These are phyloP conservation scores for Adrianichthys oophorus DNA, from an alignment of 2,797 vertebrate genomes.

Conservation along the genomic window DNA sequence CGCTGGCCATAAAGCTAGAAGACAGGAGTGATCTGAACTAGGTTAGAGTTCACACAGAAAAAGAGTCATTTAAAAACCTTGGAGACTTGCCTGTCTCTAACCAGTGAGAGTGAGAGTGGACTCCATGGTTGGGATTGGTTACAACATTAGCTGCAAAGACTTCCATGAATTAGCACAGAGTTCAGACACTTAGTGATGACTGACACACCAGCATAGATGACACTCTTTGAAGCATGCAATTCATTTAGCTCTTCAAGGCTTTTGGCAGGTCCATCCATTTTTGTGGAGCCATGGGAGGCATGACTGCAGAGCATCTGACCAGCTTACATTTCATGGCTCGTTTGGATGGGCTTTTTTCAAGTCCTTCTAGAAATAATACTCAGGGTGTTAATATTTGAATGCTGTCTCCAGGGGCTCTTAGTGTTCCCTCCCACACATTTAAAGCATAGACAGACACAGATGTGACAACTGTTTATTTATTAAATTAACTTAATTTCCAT, in stretches of 20 bases:
- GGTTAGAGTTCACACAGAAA: conserved; percentile 55
- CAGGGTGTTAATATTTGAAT: conserved; percentile 75
- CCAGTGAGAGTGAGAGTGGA: conserved; percentile 61
- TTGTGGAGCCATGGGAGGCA: conserved; percentile 67
- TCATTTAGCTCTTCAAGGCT: conserved; percentile 55
- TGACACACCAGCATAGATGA: conserved; percentile 63
- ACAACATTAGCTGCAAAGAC: conserved; percentile 62
- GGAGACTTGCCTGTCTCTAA: conserved; percentile 73
- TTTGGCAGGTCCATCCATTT: conserved; percentile 58
- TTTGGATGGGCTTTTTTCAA: conserved; percentile 65
- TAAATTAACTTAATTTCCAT: too few species aligned
- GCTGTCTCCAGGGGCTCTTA: conserved; percentile 74
- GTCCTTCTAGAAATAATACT: conserved; percentile 79
- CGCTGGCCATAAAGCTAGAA: conserved; percentile 22
- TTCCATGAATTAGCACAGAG: conserved; percentile 61
- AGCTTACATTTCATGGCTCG: conserved; percentile 74
- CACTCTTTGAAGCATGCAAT: conserved; percentile 61
- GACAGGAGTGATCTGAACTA: conserved; percentile 46
- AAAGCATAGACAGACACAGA: conserved; percentile 40
- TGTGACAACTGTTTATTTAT: too few species aligned
- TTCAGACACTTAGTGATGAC: conserved; percentile 62
- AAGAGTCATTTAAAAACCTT: conserved; percentile 65
- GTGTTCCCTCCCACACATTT: conserved; percentile 46
- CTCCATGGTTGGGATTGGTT: conserved; percentile 61
- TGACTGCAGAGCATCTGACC: conserved; percentile 61